A percentile compares a stretch with the other conserved stretches of the same genome.
These are phyloP conservation scores for Acleris sparsana DNA, from an alignment of 2,888 invertebrate genomes.

Conservation along the genomic window DNA sequence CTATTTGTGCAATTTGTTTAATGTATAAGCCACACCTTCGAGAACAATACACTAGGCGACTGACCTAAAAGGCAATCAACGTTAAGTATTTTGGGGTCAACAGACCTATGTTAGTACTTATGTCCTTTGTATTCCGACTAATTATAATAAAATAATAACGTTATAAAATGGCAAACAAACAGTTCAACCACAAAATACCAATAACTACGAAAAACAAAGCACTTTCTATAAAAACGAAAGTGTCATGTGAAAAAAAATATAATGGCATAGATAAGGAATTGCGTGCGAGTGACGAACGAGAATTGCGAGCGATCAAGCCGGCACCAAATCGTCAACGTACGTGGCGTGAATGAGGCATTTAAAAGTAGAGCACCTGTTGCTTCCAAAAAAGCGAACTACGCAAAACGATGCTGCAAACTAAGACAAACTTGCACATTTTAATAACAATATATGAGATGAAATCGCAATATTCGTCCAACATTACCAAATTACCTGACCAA, in stretches of 20 bases:
- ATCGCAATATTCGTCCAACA: conserved; percentile 36
- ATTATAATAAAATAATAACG: neutral
- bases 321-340: conserved; percentile 24
- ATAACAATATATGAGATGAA: conserved; percentile 39
- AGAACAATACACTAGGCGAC: conserved; percentile 21
- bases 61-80: conserved; percentile 20
- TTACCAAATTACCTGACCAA: conserved; percentile 55
- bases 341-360: conserved; percentile 44
- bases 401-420: conserved; percentile 29
- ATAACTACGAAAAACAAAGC: conserved; percentile 16
- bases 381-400: conserved; percentile 42
- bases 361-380: conserved; percentile 59
- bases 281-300: conserved; percentile 36
- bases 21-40: conserved; percentile 18
- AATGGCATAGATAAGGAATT: conserved; percentile 38
- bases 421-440: conserved; percentile 20
- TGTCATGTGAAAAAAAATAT: conserved; percentile 18
- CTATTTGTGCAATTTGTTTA: conserved; percentile 16
- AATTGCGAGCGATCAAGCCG: conserved; percentile 21
- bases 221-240: conserved; percentile 27
- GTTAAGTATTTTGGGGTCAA: conserved; percentile 1
- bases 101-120: no score
- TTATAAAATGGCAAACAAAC: neutral
- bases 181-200: neutral
- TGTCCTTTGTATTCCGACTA: neutral